A percentile compares a stretch with the other conserved stretches of the same genome.
Evolutionary conservation across 2,888 invertebrate genomes (phyloP).

Genomic region (Trypoxylon attenuatum): DNA sequence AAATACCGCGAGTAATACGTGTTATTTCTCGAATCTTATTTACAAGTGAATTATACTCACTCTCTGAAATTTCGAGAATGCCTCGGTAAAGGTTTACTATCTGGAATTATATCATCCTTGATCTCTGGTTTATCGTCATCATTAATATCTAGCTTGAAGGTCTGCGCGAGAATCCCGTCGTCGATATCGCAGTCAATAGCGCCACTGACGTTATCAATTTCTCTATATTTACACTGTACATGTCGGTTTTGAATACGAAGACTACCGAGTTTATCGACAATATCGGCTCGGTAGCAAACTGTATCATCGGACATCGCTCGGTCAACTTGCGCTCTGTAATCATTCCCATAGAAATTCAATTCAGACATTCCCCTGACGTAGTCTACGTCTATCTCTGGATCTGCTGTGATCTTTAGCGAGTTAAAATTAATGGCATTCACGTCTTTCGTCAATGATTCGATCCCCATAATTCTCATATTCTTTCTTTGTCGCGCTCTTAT

Average conservation of each 20-base stretch:
- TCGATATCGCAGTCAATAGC: constrained; percentile 11
- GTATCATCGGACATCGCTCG: constrained; percentile 40
- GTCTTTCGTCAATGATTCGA: constrained; percentile 16
- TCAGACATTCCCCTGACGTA: constrained; percentile 44
- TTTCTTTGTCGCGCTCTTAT: constrained; percentile 21
- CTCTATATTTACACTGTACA: background rate
- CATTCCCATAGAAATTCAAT: constrained; percentile 51
- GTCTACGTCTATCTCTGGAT: constrained; percentile 46
- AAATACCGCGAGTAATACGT: too few species aligned
- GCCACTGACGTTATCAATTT: background rate
- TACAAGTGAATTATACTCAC: constrained; percentile 51
- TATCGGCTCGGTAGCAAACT: constrained; percentile 39
- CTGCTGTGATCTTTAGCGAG: constrained; percentile 53
- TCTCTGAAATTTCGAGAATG: constrained; percentile 61
- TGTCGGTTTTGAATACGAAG: constrained; percentile 8
- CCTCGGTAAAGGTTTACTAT: constrained; percentile 18
- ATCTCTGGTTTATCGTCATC: constrained; percentile 17
- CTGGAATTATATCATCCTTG: background rate
- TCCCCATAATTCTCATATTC: constrained; percentile 14
- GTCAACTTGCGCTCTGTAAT: constrained; percentile 34
- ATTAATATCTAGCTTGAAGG: constrained; percentile 36
- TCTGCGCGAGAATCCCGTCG: constrained; percentile 29
- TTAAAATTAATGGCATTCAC: constrained; percentile 44
- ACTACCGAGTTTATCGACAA: constrained; percentile 43
- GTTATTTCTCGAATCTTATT: too few species aligned